These are phyloP conservation scores for Melanotaenia parkinsoni DNA, from an alignment of 2,797 vertebrate genomes.

Conservation along the genomic window DNA sequence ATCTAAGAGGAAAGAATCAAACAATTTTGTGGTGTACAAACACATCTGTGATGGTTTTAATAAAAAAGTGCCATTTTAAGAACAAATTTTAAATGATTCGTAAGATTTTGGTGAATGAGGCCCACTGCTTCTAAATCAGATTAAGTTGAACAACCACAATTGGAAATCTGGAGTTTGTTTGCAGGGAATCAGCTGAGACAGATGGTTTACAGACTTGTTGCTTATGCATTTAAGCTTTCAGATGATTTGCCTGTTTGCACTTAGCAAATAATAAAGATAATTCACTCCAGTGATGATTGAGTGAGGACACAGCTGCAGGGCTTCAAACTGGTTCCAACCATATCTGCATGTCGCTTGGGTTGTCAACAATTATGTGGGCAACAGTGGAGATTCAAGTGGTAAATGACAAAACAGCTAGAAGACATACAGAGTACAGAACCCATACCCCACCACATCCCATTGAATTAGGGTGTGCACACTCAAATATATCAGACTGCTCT, in stretches of 20 bases:
- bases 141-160: not conserved
- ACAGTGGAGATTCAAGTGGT: conserved; percentile 25
- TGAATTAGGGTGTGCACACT: not conserved
- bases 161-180: conserved; percentile 15
- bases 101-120: no score
- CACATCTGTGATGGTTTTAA: no score
- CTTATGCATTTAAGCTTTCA: conserved; percentile 14
- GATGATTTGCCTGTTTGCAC: conserved; percentile 26
- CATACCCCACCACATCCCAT: not conserved
- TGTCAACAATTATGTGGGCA: conserved; percentile 18
- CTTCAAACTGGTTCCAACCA: not conserved
- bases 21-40: no score
- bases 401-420: conserved; percentile 13
- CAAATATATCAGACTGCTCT: not conserved
- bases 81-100: no score
- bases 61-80: no score
- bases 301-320: conserved; percentile 12
- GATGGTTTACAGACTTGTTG: conserved; percentile 42
- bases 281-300: not conserved
- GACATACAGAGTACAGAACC: not conserved
- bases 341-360: not conserved
- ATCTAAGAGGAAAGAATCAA: no score
- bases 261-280: conserved; percentile 23
- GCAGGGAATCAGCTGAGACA: conserved; percentile 22
- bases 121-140: not conserved